Conservation (phyloP, 2,113 vertebrate genomes). For the Hippolais icterina region DNA sequence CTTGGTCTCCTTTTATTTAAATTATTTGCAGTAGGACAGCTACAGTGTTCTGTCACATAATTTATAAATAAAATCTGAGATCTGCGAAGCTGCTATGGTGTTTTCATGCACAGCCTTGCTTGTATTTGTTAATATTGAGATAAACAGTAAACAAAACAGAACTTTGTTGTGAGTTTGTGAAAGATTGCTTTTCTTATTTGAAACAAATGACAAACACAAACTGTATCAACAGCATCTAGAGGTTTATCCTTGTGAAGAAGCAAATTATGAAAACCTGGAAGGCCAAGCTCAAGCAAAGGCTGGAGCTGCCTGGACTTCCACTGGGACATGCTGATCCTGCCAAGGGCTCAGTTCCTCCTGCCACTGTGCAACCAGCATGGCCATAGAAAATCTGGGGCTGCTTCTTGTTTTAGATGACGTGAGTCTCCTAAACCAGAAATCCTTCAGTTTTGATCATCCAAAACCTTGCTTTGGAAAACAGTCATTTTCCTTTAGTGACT, state of each 20-base stretch:
- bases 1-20: background rate
- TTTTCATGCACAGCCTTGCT: background rate
- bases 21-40: background rate
- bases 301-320: background rate
- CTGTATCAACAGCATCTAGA: background rate
- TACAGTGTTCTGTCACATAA: background rate
- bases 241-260: background rate
- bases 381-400: background rate
- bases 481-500: constrained; percentile 32
- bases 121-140: background rate
- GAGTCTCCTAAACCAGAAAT: background rate
- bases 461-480: background rate
- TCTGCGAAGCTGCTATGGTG: background rate
- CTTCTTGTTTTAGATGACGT: background rate
- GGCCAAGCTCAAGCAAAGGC: background rate
- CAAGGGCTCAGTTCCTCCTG: background rate
- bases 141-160: background rate
- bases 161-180: background rate
- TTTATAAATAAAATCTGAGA: background rate
- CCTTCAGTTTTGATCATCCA: background rate
- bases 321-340: background rate
- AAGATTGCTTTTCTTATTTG: background rate
- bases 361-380: background rate
- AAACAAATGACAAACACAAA: background rate
- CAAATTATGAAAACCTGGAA: background rate